Percentiles rank a stretch among this genome's conserved stretches.
Conservation (phyloP, 2,797 vertebrate species). For the Melanotaenia boesemani region DNA sequence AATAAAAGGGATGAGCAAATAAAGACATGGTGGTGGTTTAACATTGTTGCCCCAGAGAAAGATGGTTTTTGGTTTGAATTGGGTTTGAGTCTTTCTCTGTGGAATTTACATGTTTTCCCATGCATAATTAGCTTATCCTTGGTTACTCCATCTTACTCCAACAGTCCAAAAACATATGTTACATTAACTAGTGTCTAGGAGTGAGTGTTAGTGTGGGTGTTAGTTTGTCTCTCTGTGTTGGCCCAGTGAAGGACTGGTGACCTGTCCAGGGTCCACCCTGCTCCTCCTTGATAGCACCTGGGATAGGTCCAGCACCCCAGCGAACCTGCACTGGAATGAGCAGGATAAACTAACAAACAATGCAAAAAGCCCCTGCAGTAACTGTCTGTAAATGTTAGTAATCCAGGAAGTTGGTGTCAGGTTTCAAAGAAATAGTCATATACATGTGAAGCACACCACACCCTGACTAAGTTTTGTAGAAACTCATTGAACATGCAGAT, state of each 20-base stretch:
- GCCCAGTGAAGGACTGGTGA: not conserved
- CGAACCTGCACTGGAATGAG: not conserved
- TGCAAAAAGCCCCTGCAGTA: constrained; percentile 20
- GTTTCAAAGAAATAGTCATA: constrained; percentile 38
- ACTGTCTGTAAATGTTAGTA: constrained; percentile 37
- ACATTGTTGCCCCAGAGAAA: not conserved
- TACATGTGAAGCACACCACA: constrained; percentile 5
- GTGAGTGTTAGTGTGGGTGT: not conserved
- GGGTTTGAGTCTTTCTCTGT: too few relatives aligned
- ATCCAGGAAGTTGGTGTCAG: constrained; percentile 53
- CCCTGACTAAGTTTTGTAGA: not conserved
- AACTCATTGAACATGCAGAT: not conserved
- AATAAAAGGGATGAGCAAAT: not conserved
- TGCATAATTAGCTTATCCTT: too few relatives aligned
- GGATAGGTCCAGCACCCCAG: not conserved
- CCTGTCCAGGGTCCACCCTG: not conserved
- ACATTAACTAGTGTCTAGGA: not conserved
- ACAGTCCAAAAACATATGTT: not conserved
- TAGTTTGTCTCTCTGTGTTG: not conserved
- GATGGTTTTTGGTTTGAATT: too few relatives aligned
- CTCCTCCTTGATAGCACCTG: not conserved
- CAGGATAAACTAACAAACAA: not conserved
- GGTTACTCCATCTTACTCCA: not conserved
- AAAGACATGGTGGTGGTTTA: not conserved
- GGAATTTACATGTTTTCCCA: too few relatives aligned